A percentile compares a stretch with the other conserved stretches of the same genome.
phyloP scores from a whole-genome alignment of 2,113 vertebrate genomes.

The Helogale parvula region DNA sequence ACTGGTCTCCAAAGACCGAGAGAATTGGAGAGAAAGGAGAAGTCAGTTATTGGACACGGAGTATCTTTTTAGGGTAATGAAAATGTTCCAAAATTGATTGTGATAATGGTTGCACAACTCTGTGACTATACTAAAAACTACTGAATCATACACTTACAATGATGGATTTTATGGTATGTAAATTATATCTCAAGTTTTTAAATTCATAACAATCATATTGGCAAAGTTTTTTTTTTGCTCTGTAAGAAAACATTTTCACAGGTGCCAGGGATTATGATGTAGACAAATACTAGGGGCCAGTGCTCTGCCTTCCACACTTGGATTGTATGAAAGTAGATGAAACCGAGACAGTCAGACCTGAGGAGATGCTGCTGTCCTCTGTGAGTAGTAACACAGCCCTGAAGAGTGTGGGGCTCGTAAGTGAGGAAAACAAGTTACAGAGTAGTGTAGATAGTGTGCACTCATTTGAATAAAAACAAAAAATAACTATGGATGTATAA shows the following conservation, averaged over 20 bases:
- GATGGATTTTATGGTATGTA: not conserved
- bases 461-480: slow-evolving; percentile 7
- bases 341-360: not conserved
- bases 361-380: not conserved
- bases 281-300: too few species aligned
- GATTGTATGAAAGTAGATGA: not conserved
- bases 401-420: not conserved
- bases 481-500: not conserved
- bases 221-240: not conserved
- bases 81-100: not conserved
- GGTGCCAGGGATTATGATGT: not conserved
- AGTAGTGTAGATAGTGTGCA: not conserved
- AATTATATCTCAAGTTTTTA: not conserved
- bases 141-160: not conserved
- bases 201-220: not conserved
- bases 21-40: not conserved
- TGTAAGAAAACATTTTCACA: not conserved
- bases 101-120: not conserved
- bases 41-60: not conserved
- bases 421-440: not conserved
- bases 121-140: not conserved
- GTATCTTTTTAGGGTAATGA: not conserved
- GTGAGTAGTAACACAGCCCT: not conserved
- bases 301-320: not conserved
- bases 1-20: not conserved